Base-by-base conservation (phyloP, 2,888 invertebrate genomes). In the Maniola hyperantus region DNA sequence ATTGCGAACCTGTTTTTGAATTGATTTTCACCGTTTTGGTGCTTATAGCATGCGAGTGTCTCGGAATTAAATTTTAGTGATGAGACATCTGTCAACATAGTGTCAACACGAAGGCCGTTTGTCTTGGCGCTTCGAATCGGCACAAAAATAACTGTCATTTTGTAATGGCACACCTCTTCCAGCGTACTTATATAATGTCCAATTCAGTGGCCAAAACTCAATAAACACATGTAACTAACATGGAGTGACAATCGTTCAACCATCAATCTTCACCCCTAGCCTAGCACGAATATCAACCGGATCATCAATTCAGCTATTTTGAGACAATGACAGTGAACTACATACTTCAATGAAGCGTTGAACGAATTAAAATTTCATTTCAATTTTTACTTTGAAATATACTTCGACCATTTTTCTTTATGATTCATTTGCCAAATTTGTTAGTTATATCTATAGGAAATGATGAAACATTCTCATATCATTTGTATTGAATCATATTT, bases 271-370 rank as follows among this genome's bases (percentile, higher is more conserved):
- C 84, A 74, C 89, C 89, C 89, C 80, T 79, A 51, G 82, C 89
- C 80, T 79, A 51, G 82, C 66, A 20, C 13, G 57, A 39, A 15
- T 69, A 76, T 76, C 74, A 79, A 65, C 59, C 72, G 77, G 79
- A 84, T 81, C 89, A 91, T 91, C 85, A 86, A 89, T 90, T 64
- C 69, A 71, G 76, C 76, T 77, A 80, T 83, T 83, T 81, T 75
- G 74, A 57, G 63, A 59, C 63, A 69, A 70, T 69, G 73, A 75
- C 77, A 74, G 77, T 77, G 76, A 60, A 68, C 68, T 67, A 65
- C 67, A 69, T 58, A 69, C 70, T 67, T 64, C 68, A 68, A 70
- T 73, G 72, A 70, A 65, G 70, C 46, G 71, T 58, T 61, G 64
- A 70, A 74, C 73, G 71, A 72, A 74, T 73, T 71, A 70, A 71